phyloP scores from a whole-genome alignment of 2,888 invertebrate species.

The Micoletzkya japonica region DNA sequence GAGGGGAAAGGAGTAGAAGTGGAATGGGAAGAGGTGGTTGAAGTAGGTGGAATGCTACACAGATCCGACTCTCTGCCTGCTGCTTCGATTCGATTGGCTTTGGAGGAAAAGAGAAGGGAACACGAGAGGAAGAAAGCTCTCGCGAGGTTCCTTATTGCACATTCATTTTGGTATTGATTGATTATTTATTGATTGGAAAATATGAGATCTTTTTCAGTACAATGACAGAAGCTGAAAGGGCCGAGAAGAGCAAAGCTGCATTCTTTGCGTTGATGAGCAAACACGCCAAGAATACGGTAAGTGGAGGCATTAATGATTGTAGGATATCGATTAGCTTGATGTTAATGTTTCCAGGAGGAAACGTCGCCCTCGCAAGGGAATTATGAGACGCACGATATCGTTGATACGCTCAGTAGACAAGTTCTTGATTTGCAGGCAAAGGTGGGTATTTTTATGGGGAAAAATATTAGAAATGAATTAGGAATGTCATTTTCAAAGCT shows the following conservation, averaged over 20 bases:
- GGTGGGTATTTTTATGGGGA: too few species aligned
- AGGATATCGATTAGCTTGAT: background rate
- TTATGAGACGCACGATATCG: background rate
- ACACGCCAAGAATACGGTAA: conserved; percentile 23
- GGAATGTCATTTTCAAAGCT: too few species aligned
- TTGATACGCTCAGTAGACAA: conserved; percentile 17
- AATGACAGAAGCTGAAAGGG: conserved; percentile 51
- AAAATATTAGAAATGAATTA: too few species aligned
- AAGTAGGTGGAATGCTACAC: background rate
- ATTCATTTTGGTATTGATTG: background rate
- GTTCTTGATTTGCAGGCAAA: conserved; percentile 15
- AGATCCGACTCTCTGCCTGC: conserved; percentile 39
- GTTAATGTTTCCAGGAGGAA: background rate
- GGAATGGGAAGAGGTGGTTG: background rate
- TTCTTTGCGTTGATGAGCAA: conserved; percentile 58
- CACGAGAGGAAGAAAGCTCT: conserved; percentile 52
- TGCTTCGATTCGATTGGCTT: conserved; percentile 56
- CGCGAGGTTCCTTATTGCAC: conserved; percentile 44
- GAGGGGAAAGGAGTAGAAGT: background rate
- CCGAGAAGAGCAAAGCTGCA: conserved; percentile 59
- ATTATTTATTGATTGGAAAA: background rate
- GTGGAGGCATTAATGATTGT: background rate
- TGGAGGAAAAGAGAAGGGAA: conserved; percentile 59
- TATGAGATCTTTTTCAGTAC: conserved; percentile 42
- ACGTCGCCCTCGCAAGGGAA: background rate